Conservation (phyloP, 2,888 invertebrate genomes). For the Caradrina kadenii region DNA sequence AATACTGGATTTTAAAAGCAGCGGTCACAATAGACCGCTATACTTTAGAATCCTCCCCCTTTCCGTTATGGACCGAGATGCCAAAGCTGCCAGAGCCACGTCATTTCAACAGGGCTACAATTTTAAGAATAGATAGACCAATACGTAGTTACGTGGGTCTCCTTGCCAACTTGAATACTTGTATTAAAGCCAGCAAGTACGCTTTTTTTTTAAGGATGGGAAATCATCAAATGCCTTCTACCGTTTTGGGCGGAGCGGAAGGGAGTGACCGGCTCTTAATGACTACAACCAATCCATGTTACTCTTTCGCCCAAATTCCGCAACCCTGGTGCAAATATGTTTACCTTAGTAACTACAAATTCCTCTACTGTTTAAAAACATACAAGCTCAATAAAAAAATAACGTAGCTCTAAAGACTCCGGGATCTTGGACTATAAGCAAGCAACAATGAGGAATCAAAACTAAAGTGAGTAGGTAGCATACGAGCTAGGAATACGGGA, state of each 20-base stretch:
- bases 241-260: no score
- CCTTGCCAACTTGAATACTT: no score
- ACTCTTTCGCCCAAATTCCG: no score
- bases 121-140: not conserved
- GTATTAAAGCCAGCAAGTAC: no score
- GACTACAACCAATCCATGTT: no score
- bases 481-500: slow-evolving; percentile 1
- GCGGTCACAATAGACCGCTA: slow-evolving; percentile 23
- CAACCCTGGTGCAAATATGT: no score
- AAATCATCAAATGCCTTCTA: no score
- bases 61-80: not conserved
- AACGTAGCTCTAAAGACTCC: not conserved
- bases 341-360: no score
- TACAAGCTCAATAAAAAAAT: not conserved
- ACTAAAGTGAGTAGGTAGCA: slow-evolving; percentile 17
- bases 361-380: no score
- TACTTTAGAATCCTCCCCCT: slow-evolving; percentile 21
- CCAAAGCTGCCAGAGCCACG: not conserved
- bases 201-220: no score
- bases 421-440: not conserved
- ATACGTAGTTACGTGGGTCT: not conserved
- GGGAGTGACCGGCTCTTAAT: no score
- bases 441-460: slow-evolving; percentile 29
- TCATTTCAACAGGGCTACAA: not conserved
- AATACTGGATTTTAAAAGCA: slow-evolving; percentile 15